Evolutionary conservation across 2,797 vertebrate genomes (phyloP).

Genomic region (Lacerta agilis): DNA sequence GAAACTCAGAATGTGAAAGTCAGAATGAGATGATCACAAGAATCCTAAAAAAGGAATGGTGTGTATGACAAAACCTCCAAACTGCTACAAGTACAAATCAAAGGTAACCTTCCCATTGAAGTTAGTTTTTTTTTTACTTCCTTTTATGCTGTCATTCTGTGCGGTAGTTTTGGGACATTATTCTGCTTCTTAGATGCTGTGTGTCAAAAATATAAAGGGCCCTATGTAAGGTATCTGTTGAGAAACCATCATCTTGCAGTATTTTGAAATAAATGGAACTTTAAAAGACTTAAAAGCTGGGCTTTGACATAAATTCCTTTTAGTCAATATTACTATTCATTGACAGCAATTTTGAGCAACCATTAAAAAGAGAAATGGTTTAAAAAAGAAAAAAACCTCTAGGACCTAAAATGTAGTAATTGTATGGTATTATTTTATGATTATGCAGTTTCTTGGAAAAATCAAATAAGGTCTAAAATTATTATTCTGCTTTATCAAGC

Average conservation of each 20-base stretch:
- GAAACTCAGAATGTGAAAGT: background rate
- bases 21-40: constrained; percentile 29
- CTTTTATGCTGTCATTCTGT: background rate
- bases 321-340: constrained; percentile 6
- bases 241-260: constrained; percentile 14
- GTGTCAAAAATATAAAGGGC: background rate
- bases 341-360: background rate
- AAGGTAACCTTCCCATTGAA: constrained; percentile 12
- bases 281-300: background rate
- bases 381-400: background rate
- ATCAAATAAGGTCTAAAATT: constrained; percentile 48
- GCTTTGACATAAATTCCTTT: background rate
- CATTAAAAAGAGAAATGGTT: constrained; percentile 14
- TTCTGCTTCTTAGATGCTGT: background rate
- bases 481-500: constrained; percentile 62
- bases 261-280: background rate
- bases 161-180: constrained; percentile 6
- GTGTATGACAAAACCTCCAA: background rate
- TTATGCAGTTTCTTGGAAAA: constrained; percentile 59
- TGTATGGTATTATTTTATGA: constrained; percentile 45
- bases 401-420: constrained; percentile 17
- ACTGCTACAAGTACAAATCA: constrained; percentile 38
- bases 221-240: constrained; percentile 26
- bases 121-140: constrained; percentile 24
- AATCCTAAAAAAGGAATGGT: background rate